Evolutionary conservation across 1,140 invertebrate genomes (phyloP).

Genomic region (Calephelis virginiensis): DNA sequence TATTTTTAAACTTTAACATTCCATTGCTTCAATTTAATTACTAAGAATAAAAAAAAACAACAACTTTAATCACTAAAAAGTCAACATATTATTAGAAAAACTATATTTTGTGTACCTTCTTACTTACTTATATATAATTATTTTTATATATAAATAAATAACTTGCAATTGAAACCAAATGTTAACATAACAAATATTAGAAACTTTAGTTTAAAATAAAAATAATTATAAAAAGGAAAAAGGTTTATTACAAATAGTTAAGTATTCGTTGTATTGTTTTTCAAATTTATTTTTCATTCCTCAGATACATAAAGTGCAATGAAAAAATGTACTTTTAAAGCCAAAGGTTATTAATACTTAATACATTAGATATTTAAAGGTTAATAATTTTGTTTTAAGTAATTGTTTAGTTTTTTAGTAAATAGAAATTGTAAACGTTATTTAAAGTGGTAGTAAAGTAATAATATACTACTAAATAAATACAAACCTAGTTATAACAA

Average conservation of each 20-base stretch:
- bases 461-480: conserved; percentile 1
- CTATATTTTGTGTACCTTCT: conserved; percentile 12
- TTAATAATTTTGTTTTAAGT: conserved; percentile 10
- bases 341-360: conserved; percentile 11
- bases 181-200: conserved; percentile 7
- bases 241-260: conserved; percentile 10
- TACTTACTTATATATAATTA: conserved; percentile 5
- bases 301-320: conserved; percentile 9
- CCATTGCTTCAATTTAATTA: too few species aligned
- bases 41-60: too few species aligned
- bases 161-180: conserved; percentile 7
- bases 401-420: conserved; percentile 4
- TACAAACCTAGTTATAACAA: conserved; percentile 7
- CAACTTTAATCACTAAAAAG: too few species aligned
- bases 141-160: background rate
- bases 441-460: background rate
- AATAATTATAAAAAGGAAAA: conserved; percentile 8
- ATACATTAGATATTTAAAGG: conserved; percentile 6
- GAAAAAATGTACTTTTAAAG: conserved; percentile 4
- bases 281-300: background rate
- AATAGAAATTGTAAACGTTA: conserved; percentile 1
- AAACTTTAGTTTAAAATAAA: conserved; percentile 13
- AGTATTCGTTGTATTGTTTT: conserved; percentile 8
- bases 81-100: conserved; percentile 17
- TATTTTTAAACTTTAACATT: too few species aligned